Base-by-base conservation (phyloP, 2,113 vertebrate genomes). In the Actenoides lindsayi region DNA sequence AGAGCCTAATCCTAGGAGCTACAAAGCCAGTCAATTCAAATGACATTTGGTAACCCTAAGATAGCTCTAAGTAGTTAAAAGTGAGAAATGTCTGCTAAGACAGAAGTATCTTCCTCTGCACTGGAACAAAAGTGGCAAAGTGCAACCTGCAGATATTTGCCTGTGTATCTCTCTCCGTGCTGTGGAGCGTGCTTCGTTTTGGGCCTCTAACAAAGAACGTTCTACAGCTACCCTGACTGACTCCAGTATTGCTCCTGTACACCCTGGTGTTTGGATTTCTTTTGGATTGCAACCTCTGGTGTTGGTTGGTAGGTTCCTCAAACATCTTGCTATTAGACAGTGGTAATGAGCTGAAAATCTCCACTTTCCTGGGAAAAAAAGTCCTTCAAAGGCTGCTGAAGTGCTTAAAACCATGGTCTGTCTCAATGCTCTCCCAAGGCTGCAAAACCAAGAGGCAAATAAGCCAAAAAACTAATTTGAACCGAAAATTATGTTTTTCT, bases 361-460 rank as follows among this genome's bases (percentile, higher is more conserved):
- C 69, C 44, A 37, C 53, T 94, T 82, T 57, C 77, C 91, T 87
- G 70, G 70, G 80, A 78, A 95, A 95, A 95, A 50, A 83, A 70
- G 35, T 84, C 77, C 25, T 93, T 91, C 83, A 84, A 65, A 92
- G 90, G 62, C 62, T 82, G 89, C 57, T 71, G 54, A 81, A 94
- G 69, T 70, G 60, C 67, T 90, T 83, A 68, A 89, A 96, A 60
- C 46, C 9, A 5, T 82, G 77, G 74, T 69, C 65, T 71, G 74
- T 69, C 65, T 71, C 23, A 48, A 2, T 87, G 27, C 11, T 71
- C 50, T 85, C 70, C 21, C 44, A 83, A 75, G 60, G 33, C 13
- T 88, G 77, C 20, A 95, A 94, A 94, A 78, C 37, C 13, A 39
- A 56, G 50, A 89, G 53, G 44, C 78, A 90, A 96, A 85, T 50